phyloP scores from a whole-genome alignment of 2,888 invertebrate species.

The Bellardia pandia region DNA sequence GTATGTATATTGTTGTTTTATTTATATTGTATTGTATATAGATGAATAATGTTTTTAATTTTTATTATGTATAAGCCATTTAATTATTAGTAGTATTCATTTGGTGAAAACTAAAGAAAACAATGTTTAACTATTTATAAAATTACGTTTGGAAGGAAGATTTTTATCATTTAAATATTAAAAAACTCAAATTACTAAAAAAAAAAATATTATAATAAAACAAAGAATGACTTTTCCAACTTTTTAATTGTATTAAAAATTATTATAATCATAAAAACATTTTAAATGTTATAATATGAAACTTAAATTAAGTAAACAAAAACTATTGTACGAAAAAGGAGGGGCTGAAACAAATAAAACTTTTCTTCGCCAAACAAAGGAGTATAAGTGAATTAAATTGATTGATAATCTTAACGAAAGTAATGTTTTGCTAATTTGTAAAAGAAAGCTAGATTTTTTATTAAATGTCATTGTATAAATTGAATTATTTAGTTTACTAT shows the following conservation, averaged over 20 bases:
- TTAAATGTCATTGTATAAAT: slow-evolving; percentile 44
- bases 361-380: slow-evolving; percentile 32
- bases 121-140: slow-evolving; percentile 34
- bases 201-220: slow-evolving; percentile 27
- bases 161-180: slow-evolving; percentile 40
- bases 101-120: slow-evolving; percentile 55
- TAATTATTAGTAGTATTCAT: slow-evolving; percentile 39
- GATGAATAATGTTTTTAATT: slow-evolving; percentile 58
- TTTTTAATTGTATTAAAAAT: slow-evolving; percentile 57
- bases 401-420: slow-evolving; percentile 23
- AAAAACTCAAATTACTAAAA: slow-evolving; percentile 26
- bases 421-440: slow-evolving; percentile 35
- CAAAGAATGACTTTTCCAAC: slow-evolving; percentile 48
- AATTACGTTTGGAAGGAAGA: slow-evolving; percentile 53
- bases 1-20: slow-evolving; percentile 74
- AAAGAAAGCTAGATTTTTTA: slow-evolving; percentile 37
- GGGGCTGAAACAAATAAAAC: slow-evolving; percentile 34
- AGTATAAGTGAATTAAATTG: slow-evolving; percentile 1
- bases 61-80: slow-evolving; percentile 60
- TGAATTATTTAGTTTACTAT: not conserved
- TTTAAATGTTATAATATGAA: slow-evolving; percentile 67
- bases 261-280: slow-evolving; percentile 64
- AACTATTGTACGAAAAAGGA: slow-evolving; percentile 51
- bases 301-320: slow-evolving; percentile 53
- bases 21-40: slow-evolving; percentile 76